Percentiles rank a stretch among this genome's conserved stretches.
phyloP scores from a whole-genome alignment of 2,888 invertebrate species.

The Melitaea athalia region DNA sequence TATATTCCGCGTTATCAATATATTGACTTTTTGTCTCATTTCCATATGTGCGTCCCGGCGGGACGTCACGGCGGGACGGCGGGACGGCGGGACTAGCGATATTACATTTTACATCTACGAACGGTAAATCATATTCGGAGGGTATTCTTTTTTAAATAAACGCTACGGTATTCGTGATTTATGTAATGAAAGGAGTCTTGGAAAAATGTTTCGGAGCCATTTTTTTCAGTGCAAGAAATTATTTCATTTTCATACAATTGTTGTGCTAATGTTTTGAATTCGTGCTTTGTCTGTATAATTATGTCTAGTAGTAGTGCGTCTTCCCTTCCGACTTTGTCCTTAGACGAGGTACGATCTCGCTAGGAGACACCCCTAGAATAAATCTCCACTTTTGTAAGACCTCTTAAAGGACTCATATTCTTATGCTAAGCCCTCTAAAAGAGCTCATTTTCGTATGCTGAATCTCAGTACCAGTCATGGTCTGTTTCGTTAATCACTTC shows the following conservation, averaged over 20 bases:
- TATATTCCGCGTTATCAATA: constrained; percentile 26
- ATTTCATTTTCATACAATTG: not conserved
- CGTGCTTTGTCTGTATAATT: too few species aligned
- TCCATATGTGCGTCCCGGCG: constrained; percentile 28
- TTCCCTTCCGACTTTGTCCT: too few species aligned
- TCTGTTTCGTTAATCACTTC: too few species aligned
- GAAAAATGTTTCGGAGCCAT: constrained; percentile 1
- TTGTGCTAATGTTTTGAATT: not conserved
- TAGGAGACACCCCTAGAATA: too few species aligned
- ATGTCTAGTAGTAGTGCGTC: too few species aligned
- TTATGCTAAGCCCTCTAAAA: too few species aligned
- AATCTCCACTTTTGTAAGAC: too few species aligned
- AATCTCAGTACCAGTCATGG: too few species aligned
- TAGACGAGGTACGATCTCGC: too few species aligned
- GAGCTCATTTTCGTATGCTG: too few species aligned
- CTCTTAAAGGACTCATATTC: too few species aligned
- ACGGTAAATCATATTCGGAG: constrained; percentile 30
- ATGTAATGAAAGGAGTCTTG: constrained; percentile 9
- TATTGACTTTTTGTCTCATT: constrained; percentile 32
- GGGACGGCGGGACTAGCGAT: constrained; percentile 23
- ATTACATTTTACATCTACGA: constrained; percentile 28
- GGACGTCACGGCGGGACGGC: constrained; percentile 16
- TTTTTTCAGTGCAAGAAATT: not conserved
- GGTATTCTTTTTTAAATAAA: constrained; percentile 35
- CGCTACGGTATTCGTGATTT: constrained; percentile 30